A percentile compares a stretch with the other conserved stretches of the same genome.
phyloP scores from a whole-genome alignment of 2,113 vertebrate genomes.

The Strix aluco region DNA sequence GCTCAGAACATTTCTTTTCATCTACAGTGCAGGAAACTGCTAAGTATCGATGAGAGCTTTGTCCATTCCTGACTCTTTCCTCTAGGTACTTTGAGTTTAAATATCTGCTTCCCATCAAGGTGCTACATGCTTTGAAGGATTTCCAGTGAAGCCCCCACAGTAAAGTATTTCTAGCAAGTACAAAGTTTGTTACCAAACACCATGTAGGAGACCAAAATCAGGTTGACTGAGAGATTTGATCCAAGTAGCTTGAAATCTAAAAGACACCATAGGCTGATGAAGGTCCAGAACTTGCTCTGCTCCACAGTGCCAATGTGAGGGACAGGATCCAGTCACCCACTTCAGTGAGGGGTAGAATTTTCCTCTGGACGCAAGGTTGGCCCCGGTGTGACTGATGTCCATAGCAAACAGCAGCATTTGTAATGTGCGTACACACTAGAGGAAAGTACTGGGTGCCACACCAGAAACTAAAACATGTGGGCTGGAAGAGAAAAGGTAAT shows the following conservation, averaged over 20 bases:
- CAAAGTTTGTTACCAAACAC: background rate
- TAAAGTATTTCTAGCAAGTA: background rate
- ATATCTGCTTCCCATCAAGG: background rate
- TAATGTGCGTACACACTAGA: background rate
- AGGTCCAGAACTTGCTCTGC: background rate
- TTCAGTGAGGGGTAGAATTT: background rate
- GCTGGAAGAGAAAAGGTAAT: background rate
- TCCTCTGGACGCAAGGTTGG: background rate
- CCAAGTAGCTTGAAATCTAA: background rate
- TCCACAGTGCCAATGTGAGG: background rate
- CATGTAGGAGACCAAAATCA: background rate
- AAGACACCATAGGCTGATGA: background rate
- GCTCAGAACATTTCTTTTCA: background rate
- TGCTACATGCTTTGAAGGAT: background rate
- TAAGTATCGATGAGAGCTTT: background rate
- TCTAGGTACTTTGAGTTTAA: background rate
- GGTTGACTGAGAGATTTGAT: background rate
- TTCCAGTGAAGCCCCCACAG: background rate
- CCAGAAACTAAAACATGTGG: rapidly evolving
- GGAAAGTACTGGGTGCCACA: background rate
- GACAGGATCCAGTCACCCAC: background rate
- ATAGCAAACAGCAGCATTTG: background rate
- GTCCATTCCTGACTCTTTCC: background rate
- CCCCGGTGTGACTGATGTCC: background rate
- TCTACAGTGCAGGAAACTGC: background rate